Base-by-base conservation (phyloP, 2,113 vertebrate genomes). In the Sander lucioperca region DNA sequence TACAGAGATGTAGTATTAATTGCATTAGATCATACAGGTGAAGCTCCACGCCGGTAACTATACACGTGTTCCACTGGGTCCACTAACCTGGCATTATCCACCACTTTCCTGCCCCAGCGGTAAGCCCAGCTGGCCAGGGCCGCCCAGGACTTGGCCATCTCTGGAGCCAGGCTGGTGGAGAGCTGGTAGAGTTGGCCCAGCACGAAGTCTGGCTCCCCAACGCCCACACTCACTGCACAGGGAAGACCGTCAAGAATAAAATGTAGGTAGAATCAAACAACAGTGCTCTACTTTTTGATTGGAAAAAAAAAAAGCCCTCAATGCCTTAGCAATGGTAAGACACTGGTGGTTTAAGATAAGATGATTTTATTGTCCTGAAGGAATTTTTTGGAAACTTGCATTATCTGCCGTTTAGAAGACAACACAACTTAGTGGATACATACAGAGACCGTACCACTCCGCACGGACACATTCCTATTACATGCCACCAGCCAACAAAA, bases 121-220 rank as follows among this genome's bases (percentile, higher is more conserved):
- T 99, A 99, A 7, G 98, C 97, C 98, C 98, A 99, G 88, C 98
- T 99, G 80, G 97, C 98, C 82, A 99, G 87, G 3, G 98, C 96
- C 16, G 98, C 98, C 98, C 98, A 99, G 33, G 98, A 97, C 91
- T 99, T 99, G 62, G 98, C 98, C 68, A 99, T 96, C 91, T 99
- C 98, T 65, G 98, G 98, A 74, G 98, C 98, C 83, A 98, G 96
- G 39, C 96, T 95, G 33, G 97, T 97, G 74, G 98, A 99, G 1
- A 99, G 95, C 82, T 99, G 98, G 91, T 99, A 99, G 3, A 99
- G 95, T 83, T 99, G 97, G 25, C 98, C 98, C 89, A 99, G 88
- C 77, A 99, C 96, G 36, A 98, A 98, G 85, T 99, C 98, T 39
- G 98, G 95, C 73, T 99, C 98, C 66, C 98, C 98, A 70, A 99